phyloP scores from a whole-genome alignment of 2,797 vertebrate species.

The Falco columbarius region DNA sequence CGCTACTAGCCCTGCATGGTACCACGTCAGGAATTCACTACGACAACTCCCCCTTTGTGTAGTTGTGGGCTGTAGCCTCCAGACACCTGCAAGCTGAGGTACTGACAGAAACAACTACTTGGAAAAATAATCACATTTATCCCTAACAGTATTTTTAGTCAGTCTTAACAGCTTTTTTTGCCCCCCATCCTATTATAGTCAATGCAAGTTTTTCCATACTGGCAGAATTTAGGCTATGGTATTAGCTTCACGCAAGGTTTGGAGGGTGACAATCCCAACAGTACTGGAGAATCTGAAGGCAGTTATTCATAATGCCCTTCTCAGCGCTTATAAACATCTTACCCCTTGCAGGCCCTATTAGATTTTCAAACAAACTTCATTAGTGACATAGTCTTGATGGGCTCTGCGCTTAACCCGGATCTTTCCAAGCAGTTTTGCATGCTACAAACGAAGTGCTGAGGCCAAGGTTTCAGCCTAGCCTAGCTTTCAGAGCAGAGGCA shows the following conservation, averaged over 20 bases:
- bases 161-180: background rate
- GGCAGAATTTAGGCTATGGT: accelerated
- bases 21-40: background rate
- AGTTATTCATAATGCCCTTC: background rate
- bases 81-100: background rate
- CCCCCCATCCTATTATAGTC: too few relatives aligned
- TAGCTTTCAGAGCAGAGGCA: background rate
- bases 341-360: background rate
- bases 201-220: background rate
- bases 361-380: background rate
- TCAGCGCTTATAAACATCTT: background rate
- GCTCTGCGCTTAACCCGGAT: background rate
- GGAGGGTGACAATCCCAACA: background rate
- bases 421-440: background rate
- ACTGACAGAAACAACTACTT: background rate
- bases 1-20: accelerated
- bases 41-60: background rate
- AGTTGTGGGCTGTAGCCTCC: background rate
- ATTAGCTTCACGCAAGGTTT: background rate
- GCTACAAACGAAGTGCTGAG: accelerated
- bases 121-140: background rate
- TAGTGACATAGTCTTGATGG: too few relatives aligned
- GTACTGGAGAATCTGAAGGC: accelerated
- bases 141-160: background rate
- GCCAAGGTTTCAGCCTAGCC: background rate